Evolutionary conservation across 2,888 invertebrate genomes (phyloP).

Genomic region (Pherbina coryleti): DNA sequence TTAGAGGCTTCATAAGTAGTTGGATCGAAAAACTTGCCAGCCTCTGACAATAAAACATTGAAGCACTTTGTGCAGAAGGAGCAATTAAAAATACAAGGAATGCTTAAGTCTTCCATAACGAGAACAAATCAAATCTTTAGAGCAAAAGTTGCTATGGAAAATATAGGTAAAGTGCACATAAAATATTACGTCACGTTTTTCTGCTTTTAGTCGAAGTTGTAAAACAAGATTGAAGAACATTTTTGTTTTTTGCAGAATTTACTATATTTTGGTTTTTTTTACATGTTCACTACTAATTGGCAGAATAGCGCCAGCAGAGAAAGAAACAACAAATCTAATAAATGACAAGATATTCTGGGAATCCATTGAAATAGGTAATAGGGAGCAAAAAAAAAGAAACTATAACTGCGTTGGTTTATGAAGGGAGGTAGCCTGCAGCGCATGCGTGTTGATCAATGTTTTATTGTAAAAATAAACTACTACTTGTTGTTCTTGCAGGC

Average conservation of each 20-base stretch:
- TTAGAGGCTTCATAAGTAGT: neutral
- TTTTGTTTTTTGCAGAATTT: too few relatives aligned
- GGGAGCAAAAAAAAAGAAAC: neutral
- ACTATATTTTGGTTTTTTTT: too few relatives aligned
- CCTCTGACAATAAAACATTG: too few relatives aligned
- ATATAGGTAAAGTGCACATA: neutral
- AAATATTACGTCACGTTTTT: neutral
- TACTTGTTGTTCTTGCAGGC: neutral
- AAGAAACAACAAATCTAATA: neutral
- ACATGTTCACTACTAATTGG: neutral
- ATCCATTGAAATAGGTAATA: neutral
- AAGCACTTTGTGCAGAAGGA: neutral
- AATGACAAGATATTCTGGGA: neutral
- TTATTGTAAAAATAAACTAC: neutral
- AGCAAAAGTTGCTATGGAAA: neutral
- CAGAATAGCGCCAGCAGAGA: neutral
- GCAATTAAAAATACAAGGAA: conserved; percentile 1
- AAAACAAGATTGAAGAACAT: too few relatives aligned
- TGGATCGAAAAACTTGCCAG: neutral
- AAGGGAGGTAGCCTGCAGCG: neutral
- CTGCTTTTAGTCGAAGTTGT: neutral
- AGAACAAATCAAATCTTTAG: neutral
- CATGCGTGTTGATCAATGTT: neutral
- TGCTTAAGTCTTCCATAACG: neutral
- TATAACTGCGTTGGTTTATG: neutral